Percentiles rank a stretch among this genome's conserved stretches.
Evolutionary conservation across 2,888 invertebrate species (phyloP).

Genomic region (Uloborus plumipes): DNA sequence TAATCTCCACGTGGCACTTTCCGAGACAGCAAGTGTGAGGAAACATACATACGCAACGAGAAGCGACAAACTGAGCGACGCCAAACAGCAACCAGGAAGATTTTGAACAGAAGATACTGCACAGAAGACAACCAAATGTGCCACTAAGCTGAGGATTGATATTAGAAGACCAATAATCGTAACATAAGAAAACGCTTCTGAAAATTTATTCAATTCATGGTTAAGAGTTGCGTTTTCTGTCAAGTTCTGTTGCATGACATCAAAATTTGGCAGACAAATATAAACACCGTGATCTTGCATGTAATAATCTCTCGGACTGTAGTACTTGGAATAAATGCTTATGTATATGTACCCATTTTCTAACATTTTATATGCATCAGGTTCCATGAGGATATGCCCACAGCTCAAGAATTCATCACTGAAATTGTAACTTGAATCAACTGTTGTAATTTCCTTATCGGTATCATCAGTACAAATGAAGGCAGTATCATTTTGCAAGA

Average conservation of each 20-base stretch:
- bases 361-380: slow-evolving; percentile 25
- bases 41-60: slow-evolving; percentile 72
- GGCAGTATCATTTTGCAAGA: slow-evolving; percentile 34
- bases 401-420: slow-evolving; percentile 47
- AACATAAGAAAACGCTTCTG: slow-evolving; percentile 71
- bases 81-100: slow-evolving; percentile 68
- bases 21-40: slow-evolving; percentile 68
- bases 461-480: slow-evolving; percentile 16
- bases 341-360: slow-evolving; percentile 32
- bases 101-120: slow-evolving; percentile 73
- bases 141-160: slow-evolving; percentile 73
- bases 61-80: slow-evolving; percentile 72
- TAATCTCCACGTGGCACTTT: background rate
- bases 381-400: slow-evolving; percentile 37
- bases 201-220: slow-evolving; percentile 50
- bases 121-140: slow-evolving; percentile 73
- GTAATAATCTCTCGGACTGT: slow-evolving; percentile 24
- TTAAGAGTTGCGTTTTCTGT: background rate
- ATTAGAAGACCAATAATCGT: slow-evolving; percentile 73
- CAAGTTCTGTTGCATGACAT: slow-evolving; percentile 7
- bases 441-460: background rate
- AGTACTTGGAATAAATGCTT: slow-evolving; percentile 14
- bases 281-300: slow-evolving; percentile 32
- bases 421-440: slow-evolving; percentile 5
- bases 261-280: slow-evolving; percentile 37